Evolutionary conservation across 2,888 invertebrate genomes (phyloP).

Genomic region (Habrosyne pyritoides): DNA sequence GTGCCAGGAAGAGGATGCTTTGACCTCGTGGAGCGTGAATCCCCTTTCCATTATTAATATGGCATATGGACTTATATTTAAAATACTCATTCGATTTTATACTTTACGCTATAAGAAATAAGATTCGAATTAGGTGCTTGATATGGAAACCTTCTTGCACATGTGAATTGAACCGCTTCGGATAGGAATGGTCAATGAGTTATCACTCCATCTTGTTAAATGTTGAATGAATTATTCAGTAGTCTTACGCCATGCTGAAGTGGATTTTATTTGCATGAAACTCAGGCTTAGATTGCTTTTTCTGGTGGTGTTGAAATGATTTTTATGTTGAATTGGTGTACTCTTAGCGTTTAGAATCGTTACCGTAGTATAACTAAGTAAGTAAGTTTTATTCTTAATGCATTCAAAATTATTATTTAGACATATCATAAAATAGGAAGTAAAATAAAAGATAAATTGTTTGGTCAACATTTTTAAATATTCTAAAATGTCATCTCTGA

Average conservation of each 20-base stretch:
- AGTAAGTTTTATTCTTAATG: too few species aligned
- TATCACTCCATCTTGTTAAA: not conserved
- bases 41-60: slow-evolving; percentile 25
- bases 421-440: too few species aligned
- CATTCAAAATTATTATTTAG: too few species aligned
- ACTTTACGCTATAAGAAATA: slow-evolving; percentile 6
- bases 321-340: not conserved
- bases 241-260: not conserved
- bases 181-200: slow-evolving; percentile 5
- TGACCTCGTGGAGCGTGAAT: slow-evolving; percentile 42
- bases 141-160: not conserved
- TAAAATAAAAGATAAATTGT: too few species aligned
- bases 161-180: not conserved
- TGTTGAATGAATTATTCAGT: slow-evolving; percentile 4
- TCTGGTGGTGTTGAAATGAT: not conserved
- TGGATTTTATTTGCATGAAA: not conserved
- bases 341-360: too few species aligned
- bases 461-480: too few species aligned
- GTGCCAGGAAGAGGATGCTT: slow-evolving; percentile 39
- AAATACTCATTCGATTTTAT: slow-evolving; percentile 5
- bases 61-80: slow-evolving; percentile 10
- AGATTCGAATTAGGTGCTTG: not conserved
- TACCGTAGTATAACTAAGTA: too few species aligned
- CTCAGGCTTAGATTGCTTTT: not conserved
- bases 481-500: too few species aligned